Conservation (phyloP, 2,888 invertebrate species). For the Phengaris alcon region DNA sequence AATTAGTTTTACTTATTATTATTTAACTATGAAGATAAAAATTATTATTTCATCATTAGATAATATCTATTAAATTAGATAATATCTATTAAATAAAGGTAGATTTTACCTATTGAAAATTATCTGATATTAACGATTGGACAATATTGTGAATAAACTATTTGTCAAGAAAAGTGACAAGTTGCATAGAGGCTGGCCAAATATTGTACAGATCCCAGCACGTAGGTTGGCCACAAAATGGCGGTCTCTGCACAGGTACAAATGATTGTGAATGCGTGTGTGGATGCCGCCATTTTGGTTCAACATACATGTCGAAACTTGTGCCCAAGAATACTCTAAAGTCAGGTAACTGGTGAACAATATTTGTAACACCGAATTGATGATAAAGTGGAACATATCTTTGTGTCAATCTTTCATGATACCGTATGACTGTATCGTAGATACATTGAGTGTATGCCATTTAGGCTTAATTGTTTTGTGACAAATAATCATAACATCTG, state of each 20-base stretch:
- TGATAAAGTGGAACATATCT: too few species aligned
- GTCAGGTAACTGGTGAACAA: too few species aligned
- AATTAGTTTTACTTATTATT: not conserved
- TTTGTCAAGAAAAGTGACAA: not conserved
- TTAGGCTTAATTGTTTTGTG: too few species aligned
- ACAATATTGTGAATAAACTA: too few species aligned
- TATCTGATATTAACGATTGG: not conserved
- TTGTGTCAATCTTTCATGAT: too few species aligned
- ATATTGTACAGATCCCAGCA: too few species aligned
- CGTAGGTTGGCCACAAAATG: not conserved
- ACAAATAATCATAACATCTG: too few species aligned
- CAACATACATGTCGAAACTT: not conserved
- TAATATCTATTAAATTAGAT: not conserved
- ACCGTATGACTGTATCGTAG: too few species aligned
- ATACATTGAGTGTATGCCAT: too few species aligned
- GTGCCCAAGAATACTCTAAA: too few species aligned
- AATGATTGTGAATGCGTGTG: not conserved
- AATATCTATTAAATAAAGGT: not conserved
- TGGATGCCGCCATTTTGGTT: not conserved
- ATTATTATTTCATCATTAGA: not conserved
- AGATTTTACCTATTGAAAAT: not conserved
- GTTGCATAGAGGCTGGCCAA: not conserved
- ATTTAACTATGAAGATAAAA: not conserved
- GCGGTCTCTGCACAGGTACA: not conserved
- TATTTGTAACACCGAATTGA: too few species aligned